These are phyloP conservation scores for Odontomyia ornata DNA, from an alignment of 2,888 invertebrate genomes.

Conservation along the genomic window DNA sequence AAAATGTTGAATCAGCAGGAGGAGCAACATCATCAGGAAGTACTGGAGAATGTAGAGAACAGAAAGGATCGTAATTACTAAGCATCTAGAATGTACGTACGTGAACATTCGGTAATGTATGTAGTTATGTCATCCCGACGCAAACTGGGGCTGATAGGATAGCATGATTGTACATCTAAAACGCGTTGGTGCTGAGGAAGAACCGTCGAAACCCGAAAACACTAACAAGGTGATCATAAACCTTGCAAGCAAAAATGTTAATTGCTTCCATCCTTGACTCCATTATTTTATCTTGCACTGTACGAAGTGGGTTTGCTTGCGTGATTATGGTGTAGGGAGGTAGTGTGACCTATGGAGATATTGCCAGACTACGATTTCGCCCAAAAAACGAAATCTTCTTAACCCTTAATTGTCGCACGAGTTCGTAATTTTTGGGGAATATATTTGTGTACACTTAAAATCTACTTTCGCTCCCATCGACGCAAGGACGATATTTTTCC, in stretches of 20 bases:
- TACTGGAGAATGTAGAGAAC: not conserved
- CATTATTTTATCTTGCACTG: not conserved
- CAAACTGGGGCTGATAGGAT: not conserved
- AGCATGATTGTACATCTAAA: not conserved
- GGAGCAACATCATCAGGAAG: not conserved
- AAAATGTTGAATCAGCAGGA: slow-evolving; percentile 11
- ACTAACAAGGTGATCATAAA: slow-evolving; percentile 25
- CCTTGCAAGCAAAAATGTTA: slow-evolving; percentile 30
- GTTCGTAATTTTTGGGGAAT: no score
- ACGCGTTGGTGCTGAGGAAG: not conserved
- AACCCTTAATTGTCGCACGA: no score
- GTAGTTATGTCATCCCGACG: not conserved
- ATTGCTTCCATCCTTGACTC: slow-evolving; percentile 12
- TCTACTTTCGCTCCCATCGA: no score
- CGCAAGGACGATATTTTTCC: no score
- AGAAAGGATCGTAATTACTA: not conserved
- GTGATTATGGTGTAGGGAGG: not conserved
- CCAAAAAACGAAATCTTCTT: no score
- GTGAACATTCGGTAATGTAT: no score
- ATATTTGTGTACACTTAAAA: no score
- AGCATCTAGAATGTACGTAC: not conserved
- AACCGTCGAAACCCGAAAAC: slow-evolving; percentile 5
- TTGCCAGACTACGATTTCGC: no score
- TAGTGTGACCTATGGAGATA: not conserved
- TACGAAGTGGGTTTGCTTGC: not conserved